phyloP scores from a whole-genome alignment of 2,888 invertebrate genomes.

The Leptinotarsa peninsularis region DNA sequence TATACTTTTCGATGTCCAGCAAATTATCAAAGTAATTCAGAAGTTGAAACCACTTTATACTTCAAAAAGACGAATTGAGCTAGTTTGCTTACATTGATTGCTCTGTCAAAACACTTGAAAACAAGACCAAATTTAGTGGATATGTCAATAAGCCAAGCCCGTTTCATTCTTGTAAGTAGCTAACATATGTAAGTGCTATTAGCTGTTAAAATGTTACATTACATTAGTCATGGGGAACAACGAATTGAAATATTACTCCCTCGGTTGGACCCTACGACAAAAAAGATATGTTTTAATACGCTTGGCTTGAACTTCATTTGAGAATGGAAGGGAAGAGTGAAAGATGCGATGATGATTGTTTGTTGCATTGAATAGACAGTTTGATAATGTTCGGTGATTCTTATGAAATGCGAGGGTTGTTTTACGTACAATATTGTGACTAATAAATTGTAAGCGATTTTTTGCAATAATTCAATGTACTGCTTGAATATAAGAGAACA shows the following conservation, averaged over 20 bases:
- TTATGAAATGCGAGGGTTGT: neutral
- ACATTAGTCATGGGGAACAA: conserved; percentile 47
- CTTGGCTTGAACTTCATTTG: conserved; percentile 33
- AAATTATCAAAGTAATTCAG: no score
- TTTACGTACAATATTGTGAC: no score
- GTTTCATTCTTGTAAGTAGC: conserved; percentile 32
- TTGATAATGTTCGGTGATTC: conserved; percentile 6
- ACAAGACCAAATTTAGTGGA: neutral
- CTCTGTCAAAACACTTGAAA: neutral
- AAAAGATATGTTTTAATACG: conserved; percentile 35
- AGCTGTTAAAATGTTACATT: conserved; percentile 48
- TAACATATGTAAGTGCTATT: conserved; percentile 51
- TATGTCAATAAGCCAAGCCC: conserved; percentile 23
- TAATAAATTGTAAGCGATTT: no score
- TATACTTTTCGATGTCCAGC: no score
- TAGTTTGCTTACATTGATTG: neutral
- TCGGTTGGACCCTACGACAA: conserved; percentile 29
- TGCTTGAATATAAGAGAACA: no score
- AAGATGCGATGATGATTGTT: conserved; percentile 13
- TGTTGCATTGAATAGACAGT: neutral
- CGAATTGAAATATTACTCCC: conserved; percentile 47
- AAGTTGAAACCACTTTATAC: no score
- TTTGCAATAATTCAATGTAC: no score
- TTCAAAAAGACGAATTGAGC: neutral
- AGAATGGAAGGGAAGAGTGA: conserved; percentile 23